phyloP scores from a whole-genome alignment of 2,113 vertebrate species.

The Diadophis punctatus region DNA sequence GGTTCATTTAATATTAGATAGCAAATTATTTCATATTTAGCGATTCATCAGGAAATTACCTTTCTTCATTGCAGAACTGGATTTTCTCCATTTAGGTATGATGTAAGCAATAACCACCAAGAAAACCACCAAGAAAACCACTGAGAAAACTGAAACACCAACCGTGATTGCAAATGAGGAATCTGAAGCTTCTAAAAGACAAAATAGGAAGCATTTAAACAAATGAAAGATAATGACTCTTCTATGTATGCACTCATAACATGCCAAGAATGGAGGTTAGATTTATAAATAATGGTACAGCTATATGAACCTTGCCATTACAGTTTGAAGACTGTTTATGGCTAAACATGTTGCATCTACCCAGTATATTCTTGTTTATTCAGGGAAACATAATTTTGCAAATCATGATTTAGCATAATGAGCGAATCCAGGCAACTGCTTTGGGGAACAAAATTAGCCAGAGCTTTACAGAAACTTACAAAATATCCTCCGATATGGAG shows the following conservation, averaged over 20 bases:
- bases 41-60: neutral
- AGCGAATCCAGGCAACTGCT: neutral
- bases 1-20: neutral
- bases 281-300: neutral
- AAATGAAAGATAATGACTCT: neutral
- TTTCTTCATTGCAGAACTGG: neutral
- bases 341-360: neutral
- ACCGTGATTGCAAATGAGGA: rapidly evolving
- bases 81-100: neutral
- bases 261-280: neutral
- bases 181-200: neutral
- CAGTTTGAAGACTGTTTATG: neutral
- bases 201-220: neutral
- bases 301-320: neutral
- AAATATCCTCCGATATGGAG: neutral
- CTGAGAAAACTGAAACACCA: rapidly evolving
- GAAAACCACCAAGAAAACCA: rapidly evolving
- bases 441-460: neutral
- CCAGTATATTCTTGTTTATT: neutral
- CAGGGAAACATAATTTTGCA: neutral
- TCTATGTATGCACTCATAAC: neutral
- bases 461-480: neutral
- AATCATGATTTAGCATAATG: neutral
- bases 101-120: rapidly evolving
- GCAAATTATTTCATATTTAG: neutral